Evolutionary conservation across 1,140 invertebrate genomes (phyloP), one percentile per base, ranked within the genome.

Genomic region (Dreissena polymorpha): DNA sequence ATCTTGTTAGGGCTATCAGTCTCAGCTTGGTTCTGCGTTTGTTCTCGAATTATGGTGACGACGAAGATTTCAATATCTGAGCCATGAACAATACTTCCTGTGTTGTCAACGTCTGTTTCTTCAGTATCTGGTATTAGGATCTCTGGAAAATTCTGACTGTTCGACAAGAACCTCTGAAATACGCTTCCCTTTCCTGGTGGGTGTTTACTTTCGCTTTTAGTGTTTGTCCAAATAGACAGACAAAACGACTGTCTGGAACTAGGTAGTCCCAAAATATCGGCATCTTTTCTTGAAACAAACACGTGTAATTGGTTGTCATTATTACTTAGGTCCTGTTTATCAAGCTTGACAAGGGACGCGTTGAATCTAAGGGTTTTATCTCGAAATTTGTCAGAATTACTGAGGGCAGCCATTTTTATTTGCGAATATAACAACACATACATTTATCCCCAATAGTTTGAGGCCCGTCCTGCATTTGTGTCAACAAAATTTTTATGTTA

Each of bases 71-170:
- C 70, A 16, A 82, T 64, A 55, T 82, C 79, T 25, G 57, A 27
- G 8, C 79, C 79, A 12, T 67, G 69, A 51, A 68, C 74, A 0
- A 72, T 10, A 53, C 57, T 60, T 18, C 74, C 79, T 49, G 25
- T 50, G 13, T 10, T 50, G 57, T 82, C 79, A 10, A 82, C 79
- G 55, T 82, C 71, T 29, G 68, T 29, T 7, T 82, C 79, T 68
- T 82, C 79, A 23, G 57, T 29, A 3, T 74, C 79, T 21, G 79
- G 79, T n/a, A 67, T 68, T 29, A 82, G 70, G 39, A 82, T 82
- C 65, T 74, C 79, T 50, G 79, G 79, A 60, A 74, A 82, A n/a
- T 82, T 82, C 23, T 82, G 70, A 74, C 79, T 82, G 53, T 74
- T 82, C 10, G 79, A 82, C 27, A 82, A 68, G 70, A 82, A 65